phyloP scores from a whole-genome alignment of 2,113 vertebrate genomes.

The Orcinus orca region DNA sequence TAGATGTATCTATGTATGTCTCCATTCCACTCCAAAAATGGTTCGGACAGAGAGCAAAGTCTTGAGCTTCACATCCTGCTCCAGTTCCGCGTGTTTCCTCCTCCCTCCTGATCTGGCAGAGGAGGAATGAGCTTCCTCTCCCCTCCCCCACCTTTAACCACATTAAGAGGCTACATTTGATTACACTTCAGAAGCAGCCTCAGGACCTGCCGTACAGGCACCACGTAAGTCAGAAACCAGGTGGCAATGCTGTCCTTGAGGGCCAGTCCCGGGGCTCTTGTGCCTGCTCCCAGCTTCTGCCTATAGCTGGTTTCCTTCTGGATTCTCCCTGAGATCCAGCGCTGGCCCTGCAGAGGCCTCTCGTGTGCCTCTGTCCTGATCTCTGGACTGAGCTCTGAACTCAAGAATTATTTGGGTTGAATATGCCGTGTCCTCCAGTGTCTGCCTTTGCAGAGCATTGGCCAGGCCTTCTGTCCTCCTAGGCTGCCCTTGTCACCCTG shows the following conservation, averaged over 20 bases:
- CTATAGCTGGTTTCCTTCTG: background rate
- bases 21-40: background rate
- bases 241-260: background rate
- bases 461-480: background rate
- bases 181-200: background rate
- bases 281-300: background rate
- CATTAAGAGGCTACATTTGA: background rate
- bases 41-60: background rate
- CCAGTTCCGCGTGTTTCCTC: background rate
- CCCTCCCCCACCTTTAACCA: background rate
- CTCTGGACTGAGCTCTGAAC: background rate
- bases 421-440: background rate
- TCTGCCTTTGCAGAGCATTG: background rate
- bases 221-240: background rate
- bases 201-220: background rate
- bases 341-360: background rate
- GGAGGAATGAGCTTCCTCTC: background rate
- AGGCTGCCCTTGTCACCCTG: background rate
- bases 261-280: fast-evolving
- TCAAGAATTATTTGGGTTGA: background rate
- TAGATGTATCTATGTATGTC: background rate
- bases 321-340: background rate
- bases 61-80: background rate
- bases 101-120: background rate
- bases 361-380: background rate